Base-by-base conservation (phyloP, 2,113 vertebrate species). In the Notiomystis cincta region DNA sequence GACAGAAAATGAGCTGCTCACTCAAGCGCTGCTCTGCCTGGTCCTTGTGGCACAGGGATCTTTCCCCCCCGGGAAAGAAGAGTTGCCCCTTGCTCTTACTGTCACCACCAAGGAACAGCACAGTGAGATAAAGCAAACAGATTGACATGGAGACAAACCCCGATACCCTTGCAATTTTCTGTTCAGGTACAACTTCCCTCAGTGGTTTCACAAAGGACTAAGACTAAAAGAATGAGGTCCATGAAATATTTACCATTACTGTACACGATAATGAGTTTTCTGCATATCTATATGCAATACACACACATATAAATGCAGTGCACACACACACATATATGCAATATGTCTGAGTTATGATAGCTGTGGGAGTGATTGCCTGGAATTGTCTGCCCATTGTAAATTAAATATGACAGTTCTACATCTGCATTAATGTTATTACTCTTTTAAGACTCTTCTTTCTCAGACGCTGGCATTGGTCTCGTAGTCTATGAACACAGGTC, bases 381-480 rank as follows among this genome's bases (percentile, higher is more conserved):
- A 96, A 97, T 92, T 93, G 90, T 91, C 93, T 94, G 71, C 85
- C 67, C 22, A 11, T 56, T 80, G 88, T 97, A 96, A 96, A 97
- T 96, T 91, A 96, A 94, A 96, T 87, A 94, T 93, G 95, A 93
- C 92, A 88, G 87, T 66, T 94, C 91, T 96, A 95, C 87, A 92
- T 94, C 95, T 95, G 87, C 95, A 96, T 96, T 95, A 93, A 77
- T 88, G 93, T 88, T 93, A 93, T 88, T 91, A 94, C 78, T 91
- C 92, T 91, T 94, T 93, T 66, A 94, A 95, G 87, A 89, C 56
- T 89, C 65, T 57, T 87, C 80, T 70, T 85, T 84, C 58, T 92
- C 48, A 80, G 56, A 65, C 5, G 2, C 71, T 62, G n/a, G 38
- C 1, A 0, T 40, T 75, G 67, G 80, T 89, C 60, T 93, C 2